phyloP scores from a whole-genome alignment of 2,797 vertebrate species.

The Thunnus albacares region DNA sequence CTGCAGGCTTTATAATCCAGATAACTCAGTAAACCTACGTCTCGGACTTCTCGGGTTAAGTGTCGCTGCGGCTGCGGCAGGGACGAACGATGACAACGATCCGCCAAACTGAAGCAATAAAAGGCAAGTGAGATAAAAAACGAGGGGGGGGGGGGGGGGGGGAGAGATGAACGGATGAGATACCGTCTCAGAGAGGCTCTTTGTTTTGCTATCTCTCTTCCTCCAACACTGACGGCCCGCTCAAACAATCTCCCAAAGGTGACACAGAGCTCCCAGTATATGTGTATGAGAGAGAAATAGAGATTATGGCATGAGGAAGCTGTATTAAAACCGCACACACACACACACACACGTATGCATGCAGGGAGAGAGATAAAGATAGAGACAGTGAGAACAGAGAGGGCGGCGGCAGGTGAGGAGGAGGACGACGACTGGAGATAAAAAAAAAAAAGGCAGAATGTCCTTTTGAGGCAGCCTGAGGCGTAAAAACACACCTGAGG shows the following conservation, averaged over 20 bases:
- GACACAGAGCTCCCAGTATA: constrained; percentile 29
- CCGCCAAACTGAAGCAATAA: constrained; percentile 59
- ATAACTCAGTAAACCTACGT: not conserved
- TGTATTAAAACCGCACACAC: constrained; percentile 32
- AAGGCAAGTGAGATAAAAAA: constrained; percentile 49
- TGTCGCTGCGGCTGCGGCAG: constrained; percentile 24
- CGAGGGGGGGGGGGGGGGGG: not conserved
- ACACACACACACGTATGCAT: constrained; percentile 1
- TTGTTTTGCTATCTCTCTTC: constrained; percentile 58
- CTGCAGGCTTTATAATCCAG: not conserved
- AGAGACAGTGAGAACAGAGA: constrained; percentile 42
- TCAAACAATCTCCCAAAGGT: constrained; percentile 55
- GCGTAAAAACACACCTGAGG: constrained; percentile 55
- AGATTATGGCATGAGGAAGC: constrained; percentile 31
- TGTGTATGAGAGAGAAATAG: not conserved
- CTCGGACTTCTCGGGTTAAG: constrained; percentile 35
- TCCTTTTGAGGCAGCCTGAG: constrained; percentile 50
- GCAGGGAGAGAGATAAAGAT: constrained; percentile 43
- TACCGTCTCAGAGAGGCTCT: constrained; percentile 41
- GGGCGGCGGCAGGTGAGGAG: constrained; percentile 52
- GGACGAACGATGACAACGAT: constrained; percentile 37
- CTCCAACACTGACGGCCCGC: constrained; percentile 15
- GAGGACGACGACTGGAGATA: constrained; percentile 36
- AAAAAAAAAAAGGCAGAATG: constrained; percentile 25
- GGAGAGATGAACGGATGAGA: constrained; percentile 59